phyloP scores from a whole-genome alignment of 2,888 invertebrate genomes.

The Chydorus sphaericus region DNA sequence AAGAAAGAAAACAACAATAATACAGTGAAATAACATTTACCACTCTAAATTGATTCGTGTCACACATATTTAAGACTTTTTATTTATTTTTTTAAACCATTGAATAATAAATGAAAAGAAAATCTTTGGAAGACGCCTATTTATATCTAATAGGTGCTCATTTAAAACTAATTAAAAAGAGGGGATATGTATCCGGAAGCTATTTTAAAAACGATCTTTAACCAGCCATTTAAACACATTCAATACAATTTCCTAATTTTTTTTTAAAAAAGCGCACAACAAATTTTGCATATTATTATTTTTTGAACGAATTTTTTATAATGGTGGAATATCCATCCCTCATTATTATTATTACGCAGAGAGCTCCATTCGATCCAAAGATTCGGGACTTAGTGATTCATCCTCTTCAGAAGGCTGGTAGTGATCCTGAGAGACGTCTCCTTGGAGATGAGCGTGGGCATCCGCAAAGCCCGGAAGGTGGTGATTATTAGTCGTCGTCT shows the following conservation, averaged over 20 bases:
- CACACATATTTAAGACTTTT: background rate
- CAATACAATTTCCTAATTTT: too few species aligned
- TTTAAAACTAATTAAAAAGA: background rate
- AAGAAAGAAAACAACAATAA: too few species aligned
- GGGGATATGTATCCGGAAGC: background rate
- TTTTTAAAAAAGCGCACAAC: too few species aligned
- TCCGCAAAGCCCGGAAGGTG: conserved; percentile 12
- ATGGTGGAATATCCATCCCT: background rate
- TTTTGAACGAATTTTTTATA: background rate
- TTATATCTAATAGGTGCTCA: too few species aligned
- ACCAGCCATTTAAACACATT: too few species aligned
- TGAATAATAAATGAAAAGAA: background rate
- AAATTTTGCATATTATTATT: too few species aligned
- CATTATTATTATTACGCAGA: background rate
- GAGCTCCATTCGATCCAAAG: conserved; percentile 16
- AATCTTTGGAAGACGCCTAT: too few species aligned
- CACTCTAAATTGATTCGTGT: too few species aligned
- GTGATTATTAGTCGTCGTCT: conserved; percentile 27
- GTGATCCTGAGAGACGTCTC: background rate
- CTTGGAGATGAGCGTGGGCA: conserved; percentile 9
- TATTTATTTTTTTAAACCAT: background rate
- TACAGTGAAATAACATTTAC: too few species aligned
- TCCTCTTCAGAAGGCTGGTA: conserved; percentile 12
- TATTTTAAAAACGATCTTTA: too few species aligned
- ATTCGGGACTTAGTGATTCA: conserved; percentile 16